phyloP scores from a whole-genome alignment of 1,140 invertebrate species.

The Panagrolaimus sp. region DNA sequence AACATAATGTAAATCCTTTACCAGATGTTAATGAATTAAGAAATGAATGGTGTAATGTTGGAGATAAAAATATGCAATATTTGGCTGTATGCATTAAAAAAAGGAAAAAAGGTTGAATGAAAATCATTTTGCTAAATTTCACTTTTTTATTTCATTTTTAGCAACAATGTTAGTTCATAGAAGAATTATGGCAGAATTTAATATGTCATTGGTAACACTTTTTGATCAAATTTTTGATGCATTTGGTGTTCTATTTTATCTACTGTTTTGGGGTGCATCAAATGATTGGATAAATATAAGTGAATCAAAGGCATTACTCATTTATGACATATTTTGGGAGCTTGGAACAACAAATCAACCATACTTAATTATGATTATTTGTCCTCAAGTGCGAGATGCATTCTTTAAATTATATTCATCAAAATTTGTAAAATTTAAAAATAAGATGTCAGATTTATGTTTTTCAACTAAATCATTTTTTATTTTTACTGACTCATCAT shows the following conservation, averaged over 20 bases:
- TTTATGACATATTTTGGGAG: slow-evolving; percentile 27
- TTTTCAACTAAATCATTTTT: too few relatives aligned
- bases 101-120: not conserved
- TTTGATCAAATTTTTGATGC: slow-evolving; percentile 30
- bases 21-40: slow-evolving; percentile 9
- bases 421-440: not conserved
- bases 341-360: slow-evolving; percentile 10
- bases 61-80: not conserved
- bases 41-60: slow-evolving; percentile 11
- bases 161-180: slow-evolving; percentile 15
- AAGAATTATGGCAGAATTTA: slow-evolving; percentile 19
- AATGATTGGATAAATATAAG: slow-evolving; percentile 12
- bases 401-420: not conserved
- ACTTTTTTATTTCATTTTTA: not conserved
- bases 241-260: slow-evolving; percentile 26
- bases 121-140: not conserved
- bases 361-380: not conserved
- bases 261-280: slow-evolving; percentile 25
- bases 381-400: slow-evolving; percentile 1
- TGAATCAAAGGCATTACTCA: not conserved
- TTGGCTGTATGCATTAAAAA: not conserved
- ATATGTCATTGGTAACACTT: slow-evolving; percentile 22
- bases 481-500: too few relatives aligned
- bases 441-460: too few relatives aligned
- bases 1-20: not conserved